A percentile compares a stretch with the other conserved stretches of the same genome.
Conservation (phyloP, 2,888 invertebrate genomes). For the Cheilosia urbana region DNA sequence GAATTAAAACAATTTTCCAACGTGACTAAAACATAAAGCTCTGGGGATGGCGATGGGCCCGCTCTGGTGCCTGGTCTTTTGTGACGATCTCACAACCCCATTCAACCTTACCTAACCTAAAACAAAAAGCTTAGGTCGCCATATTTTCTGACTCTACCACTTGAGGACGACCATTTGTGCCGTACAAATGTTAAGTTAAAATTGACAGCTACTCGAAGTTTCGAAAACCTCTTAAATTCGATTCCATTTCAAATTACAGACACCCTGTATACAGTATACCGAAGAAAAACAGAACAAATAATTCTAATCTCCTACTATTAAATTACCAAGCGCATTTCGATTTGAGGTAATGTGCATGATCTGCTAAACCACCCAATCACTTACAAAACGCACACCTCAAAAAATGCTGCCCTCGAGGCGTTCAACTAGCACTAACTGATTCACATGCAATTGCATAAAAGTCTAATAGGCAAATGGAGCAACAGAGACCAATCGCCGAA, state of each 20-base stretch:
- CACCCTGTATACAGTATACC: conserved; percentile 37
- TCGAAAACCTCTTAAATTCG: too few relatives aligned
- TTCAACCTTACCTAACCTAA: too few relatives aligned
- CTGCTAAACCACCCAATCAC: conserved; percentile 71
- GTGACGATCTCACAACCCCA: too few relatives aligned
- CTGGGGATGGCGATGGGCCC: too few relatives aligned
- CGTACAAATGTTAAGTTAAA: too few relatives aligned
- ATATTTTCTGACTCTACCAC: too few relatives aligned
- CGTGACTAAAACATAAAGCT: too few relatives aligned
- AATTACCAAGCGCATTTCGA: conserved; percentile 56
- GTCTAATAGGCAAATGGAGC: conserved; percentile 68
- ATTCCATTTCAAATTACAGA: background rate
- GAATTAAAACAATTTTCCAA: too few relatives aligned
- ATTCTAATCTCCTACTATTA: conserved; percentile 44
- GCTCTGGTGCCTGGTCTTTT: too few relatives aligned
- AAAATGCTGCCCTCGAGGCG: conserved; percentile 64
- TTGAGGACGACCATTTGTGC: too few relatives aligned
- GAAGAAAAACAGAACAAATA: background rate
- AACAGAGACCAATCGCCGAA: conserved; percentile 59
- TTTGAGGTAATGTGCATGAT: conserved; percentile 63
- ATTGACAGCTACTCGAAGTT: too few relatives aligned
- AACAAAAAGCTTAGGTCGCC: too few relatives aligned
- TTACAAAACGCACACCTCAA: conserved; percentile 68
- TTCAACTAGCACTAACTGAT: conserved; percentile 68
- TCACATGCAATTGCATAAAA: conserved; percentile 70